Conservation (phyloP, 2,888 invertebrate species). For the Sphaeridia pumilis region DNA sequence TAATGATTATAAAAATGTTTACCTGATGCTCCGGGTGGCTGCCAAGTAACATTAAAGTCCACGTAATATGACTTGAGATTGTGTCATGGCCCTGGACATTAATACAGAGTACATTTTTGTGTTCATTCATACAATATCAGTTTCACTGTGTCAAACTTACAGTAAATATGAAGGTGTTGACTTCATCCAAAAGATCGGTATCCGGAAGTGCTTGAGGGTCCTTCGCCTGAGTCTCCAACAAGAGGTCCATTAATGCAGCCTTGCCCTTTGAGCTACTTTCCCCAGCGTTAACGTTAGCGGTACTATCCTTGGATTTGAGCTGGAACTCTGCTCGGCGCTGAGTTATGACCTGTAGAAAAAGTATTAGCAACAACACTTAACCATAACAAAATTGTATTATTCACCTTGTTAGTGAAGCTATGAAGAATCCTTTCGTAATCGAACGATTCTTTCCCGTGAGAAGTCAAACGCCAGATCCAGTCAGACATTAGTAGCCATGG, state of each 20-base stretch:
- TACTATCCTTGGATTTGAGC: too few relatives aligned
- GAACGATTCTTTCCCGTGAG: neutral
- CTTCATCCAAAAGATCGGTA: neutral
- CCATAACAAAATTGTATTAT: neutral
- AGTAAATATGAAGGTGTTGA: neutral
- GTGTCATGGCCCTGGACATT: neutral
- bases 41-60: neutral
- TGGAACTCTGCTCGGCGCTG: too few relatives aligned
- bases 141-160: neutral
- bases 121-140: neutral
- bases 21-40: neutral
- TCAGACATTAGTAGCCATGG: neutral
- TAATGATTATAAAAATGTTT: too few relatives aligned
- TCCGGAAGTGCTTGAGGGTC: neutral
- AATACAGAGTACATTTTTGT: neutral
- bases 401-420: neutral
- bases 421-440: neutral
- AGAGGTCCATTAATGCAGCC: neutral
- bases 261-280: neutral
- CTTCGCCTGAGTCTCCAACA: neutral
- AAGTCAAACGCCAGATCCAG: neutral
- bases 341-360: too few relatives aligned
- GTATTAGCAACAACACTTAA: too few relatives aligned
- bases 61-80: neutral
- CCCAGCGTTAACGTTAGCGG: too few relatives aligned